These are phyloP conservation scores for Epizoanthus scotinus DNA, from an alignment of 92 coral and sea anemone species.

Conservation along the genomic window DNA sequence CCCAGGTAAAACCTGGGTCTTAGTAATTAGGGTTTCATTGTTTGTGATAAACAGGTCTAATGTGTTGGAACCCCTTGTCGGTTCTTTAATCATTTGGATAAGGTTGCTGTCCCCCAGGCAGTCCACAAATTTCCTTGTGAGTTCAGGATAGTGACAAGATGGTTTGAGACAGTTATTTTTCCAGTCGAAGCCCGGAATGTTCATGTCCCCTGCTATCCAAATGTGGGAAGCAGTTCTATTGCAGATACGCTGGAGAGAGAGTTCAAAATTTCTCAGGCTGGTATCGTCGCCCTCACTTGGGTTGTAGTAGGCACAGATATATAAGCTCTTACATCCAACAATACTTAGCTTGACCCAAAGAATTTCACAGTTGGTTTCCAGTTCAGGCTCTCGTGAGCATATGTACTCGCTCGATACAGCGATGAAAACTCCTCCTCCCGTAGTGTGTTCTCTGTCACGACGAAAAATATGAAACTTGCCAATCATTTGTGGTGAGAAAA, in stretches of 20 bases:
- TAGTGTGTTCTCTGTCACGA: conserved; percentile 6
- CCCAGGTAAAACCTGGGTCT: conserved; percentile 15
- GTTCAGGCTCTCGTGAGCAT: neutral
- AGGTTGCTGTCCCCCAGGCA: neutral
- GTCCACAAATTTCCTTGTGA: conserved; percentile 24
- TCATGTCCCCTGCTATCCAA: conserved; percentile 25
- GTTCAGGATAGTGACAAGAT: too few species aligned
- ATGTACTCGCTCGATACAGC: conserved; percentile 2
- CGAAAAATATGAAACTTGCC: conserved; percentile 13
- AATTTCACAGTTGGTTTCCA: conserved; percentile 29
- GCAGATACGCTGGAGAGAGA: conserved; percentile 1
- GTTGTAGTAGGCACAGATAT: conserved; percentile 22
- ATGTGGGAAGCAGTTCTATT: conserved; percentile 22
- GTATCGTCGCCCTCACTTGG: conserved; percentile 23
- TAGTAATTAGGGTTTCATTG: conserved; percentile 1
- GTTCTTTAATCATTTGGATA: neutral
- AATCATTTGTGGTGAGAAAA: conserved; percentile 16
- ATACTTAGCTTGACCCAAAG: conserved; percentile 16
- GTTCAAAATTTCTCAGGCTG: conserved; percentile 2
- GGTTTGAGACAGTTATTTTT: neutral
- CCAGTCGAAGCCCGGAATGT: conserved; percentile 33
- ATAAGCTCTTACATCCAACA: conserved; percentile 1
- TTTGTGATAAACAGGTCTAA: conserved; percentile 37
- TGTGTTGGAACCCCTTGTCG: conserved; percentile 29
- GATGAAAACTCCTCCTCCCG: conserved; percentile 30